phyloP scores from a whole-genome alignment of 2,888 invertebrate species.

The Rhorus exstirpatorius region DNA sequence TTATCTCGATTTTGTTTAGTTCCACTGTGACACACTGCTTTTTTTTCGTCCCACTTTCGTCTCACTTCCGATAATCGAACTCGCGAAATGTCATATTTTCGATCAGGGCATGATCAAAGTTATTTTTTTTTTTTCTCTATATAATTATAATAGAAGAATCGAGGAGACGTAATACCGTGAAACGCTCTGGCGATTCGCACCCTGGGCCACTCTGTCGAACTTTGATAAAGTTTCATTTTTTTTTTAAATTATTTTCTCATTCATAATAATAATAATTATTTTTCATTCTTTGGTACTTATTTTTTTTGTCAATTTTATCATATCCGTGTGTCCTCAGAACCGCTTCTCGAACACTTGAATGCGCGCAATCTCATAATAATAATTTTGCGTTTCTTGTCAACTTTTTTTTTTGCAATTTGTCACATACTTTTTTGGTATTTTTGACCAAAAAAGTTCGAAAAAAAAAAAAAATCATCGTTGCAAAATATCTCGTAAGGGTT shows the following conservation, averaged over 20 bases:
- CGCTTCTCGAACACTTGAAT: constrained; percentile 14
- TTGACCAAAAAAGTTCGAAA: too few species aligned
- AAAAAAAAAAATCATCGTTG: too few species aligned
- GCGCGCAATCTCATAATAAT: constrained; percentile 25
- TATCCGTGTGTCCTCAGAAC: constrained; percentile 2
- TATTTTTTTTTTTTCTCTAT: constrained; percentile 9
- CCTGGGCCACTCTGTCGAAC: constrained; percentile 57
- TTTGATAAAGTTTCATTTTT: constrained; percentile 23
- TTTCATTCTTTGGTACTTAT: constrained; percentile 10
- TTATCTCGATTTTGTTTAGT: not conserved
- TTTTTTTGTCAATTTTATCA: constrained; percentile 25
- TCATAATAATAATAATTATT: constrained; percentile 34
- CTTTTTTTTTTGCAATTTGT: not conserved
- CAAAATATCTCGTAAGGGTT: too few species aligned
- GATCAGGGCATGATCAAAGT: not conserved
- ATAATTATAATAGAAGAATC: constrained; percentile 1
- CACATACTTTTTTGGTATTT: too few species aligned
- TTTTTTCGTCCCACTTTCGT: not conserved
- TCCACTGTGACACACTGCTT: constrained; percentile 3
- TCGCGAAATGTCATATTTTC: too few species aligned
- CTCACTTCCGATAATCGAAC: not conserved
- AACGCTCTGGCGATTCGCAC: constrained; percentile 65
- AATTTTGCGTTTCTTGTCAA: not conserved
- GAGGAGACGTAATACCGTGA: constrained; percentile 22
- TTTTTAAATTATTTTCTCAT: not conserved